Conservation (phyloP, 53 echinoderm and acorn worm genomes). For the Holothuria leucospilota region DNA sequence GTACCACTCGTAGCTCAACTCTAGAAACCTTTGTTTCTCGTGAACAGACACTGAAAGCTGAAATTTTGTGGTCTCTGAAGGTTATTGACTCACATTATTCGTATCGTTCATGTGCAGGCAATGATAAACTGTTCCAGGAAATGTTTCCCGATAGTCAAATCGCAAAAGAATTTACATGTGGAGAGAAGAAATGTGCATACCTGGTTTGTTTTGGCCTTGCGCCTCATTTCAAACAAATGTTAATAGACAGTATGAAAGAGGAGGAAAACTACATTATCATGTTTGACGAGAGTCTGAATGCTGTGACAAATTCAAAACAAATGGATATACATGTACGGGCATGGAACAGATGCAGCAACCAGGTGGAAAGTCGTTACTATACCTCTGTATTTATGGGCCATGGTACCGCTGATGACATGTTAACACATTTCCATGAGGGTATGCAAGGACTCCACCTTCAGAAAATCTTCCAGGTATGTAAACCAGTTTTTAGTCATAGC, state of each 20-base stretch:
- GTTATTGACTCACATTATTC: background rate
- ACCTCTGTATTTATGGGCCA: too few relatives aligned
- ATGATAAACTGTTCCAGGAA: constrained; percentile 49
- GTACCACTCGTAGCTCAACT: background rate
- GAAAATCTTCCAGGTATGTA: too few relatives aligned
- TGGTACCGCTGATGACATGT: too few relatives aligned
- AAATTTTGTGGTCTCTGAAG: constrained; percentile 6
- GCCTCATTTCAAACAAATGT: constrained; percentile 50
- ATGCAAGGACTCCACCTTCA: constrained; percentile 23
- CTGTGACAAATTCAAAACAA: constrained; percentile 57
- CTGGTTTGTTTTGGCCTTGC: constrained; percentile 48
- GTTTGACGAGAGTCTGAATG: too few relatives aligned
- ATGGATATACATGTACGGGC: too few relatives aligned
- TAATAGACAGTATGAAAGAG: too few relatives aligned
- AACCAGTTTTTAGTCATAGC: too few relatives aligned
- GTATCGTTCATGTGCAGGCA: constrained; percentile 14
- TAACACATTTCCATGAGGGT: constrained; percentile 13
- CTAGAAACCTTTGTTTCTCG: too few relatives aligned
- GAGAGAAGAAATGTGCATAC: too few relatives aligned
- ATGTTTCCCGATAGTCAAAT: too few relatives aligned
- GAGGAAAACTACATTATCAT: constrained; percentile 35
- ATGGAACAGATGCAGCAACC: constrained; percentile 40
- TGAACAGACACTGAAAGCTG: background rate
- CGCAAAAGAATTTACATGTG: constrained; percentile 44
- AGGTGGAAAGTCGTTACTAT: too few relatives aligned